Base-by-base conservation (phyloP, 1,140 invertebrate species). In the Neodiprion virginianus region DNA sequence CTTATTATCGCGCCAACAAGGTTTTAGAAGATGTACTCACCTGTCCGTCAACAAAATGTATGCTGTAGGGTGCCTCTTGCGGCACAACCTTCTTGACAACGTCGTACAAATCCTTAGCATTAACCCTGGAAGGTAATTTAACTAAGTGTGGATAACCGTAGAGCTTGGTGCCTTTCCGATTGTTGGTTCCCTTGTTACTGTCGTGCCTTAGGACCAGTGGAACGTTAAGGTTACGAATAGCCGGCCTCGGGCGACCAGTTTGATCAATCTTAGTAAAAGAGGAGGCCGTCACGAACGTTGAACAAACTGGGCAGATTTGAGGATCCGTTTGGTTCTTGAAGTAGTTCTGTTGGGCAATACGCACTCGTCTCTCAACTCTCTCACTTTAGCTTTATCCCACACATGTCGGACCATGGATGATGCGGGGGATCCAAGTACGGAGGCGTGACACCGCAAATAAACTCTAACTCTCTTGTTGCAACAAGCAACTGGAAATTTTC, bases 141-240 rank as follows among this genome's bases (percentile, higher is more conserved):
- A 93, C 77, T 23, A 93, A 78, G 73, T 87, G 84, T 1, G 92
- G 92, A 82, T 93, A 89, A 67, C 91, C 91, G 79, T 93, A 91
- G 8, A 93, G 84, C 70, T 88, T 86, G 7, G 87, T 88, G 66
- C 81, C 77, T 53, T 86, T 88, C 61, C 86, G 85, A 75, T 91
- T 91, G 72, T 91, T 91, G 48, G 90, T 88, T 1, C 87, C 87
- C 76, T 91, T 89, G 14, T 89, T 84, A 7, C 88, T 84, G 75
- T 92, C 91, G 72, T 89, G 83, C 10, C 91, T 88, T 76, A 91
- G 88, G 2, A 92, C 87, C 14, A 93, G 78, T 1, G 91, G 89
- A 9, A 92, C 88, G 67, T 89, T 88, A n/a, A 92, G 79, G 75
- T 91, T 88, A 82, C 91, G 89, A 66, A 86, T 69, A 7, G 80